These are phyloP conservation scores for Drosophila anceps DNA, from an alignment of 2,888 invertebrate species.

Conservation along the genomic window DNA sequence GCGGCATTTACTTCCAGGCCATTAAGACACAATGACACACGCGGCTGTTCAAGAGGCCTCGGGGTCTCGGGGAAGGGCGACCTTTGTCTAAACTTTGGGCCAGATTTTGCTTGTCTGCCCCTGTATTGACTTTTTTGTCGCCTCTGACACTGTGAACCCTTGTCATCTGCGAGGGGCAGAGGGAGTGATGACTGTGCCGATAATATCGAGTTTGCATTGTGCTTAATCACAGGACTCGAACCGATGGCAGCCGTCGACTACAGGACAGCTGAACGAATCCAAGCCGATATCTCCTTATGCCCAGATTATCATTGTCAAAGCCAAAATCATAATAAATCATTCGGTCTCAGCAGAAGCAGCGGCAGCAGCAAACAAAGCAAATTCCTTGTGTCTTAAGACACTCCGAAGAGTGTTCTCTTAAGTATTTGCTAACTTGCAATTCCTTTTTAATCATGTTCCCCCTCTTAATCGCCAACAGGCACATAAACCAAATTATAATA, in stretches of 20 bases:
- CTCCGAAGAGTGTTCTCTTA: neutral
- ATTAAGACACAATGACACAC: constrained; percentile 57
- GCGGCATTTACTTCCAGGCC: constrained; percentile 58
- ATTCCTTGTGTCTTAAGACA: neutral
- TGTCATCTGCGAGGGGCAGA: constrained; percentile 35
- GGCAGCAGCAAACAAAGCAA: neutral
- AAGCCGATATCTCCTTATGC: constrained; percentile 34
- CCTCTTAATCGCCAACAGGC: neutral
- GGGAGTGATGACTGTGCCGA: constrained; percentile 43
- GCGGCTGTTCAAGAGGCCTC: constrained; percentile 13
- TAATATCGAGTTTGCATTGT: constrained; percentile 53
- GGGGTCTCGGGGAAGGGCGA: neutral
- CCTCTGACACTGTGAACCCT: constrained; percentile 58
- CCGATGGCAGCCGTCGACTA: constrained; percentile 17
- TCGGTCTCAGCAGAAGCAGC: constrained; percentile 8
- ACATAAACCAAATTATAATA: constrained; percentile 1
- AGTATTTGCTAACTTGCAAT: constrained; percentile 16
- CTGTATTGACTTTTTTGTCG: constrained; percentile 54
- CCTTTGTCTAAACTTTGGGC: constrained; percentile 56
- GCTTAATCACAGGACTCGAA: constrained; percentile 43
- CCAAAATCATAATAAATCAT: constrained; percentile 70
- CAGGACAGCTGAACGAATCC: constrained; percentile 38
- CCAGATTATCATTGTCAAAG: constrained; percentile 61
- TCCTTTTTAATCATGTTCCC: neutral
- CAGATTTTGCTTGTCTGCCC: constrained; percentile 45